phyloP scores from a whole-genome alignment of 2,797 vertebrate species.

The Helicolenus hilgendorfi region DNA sequence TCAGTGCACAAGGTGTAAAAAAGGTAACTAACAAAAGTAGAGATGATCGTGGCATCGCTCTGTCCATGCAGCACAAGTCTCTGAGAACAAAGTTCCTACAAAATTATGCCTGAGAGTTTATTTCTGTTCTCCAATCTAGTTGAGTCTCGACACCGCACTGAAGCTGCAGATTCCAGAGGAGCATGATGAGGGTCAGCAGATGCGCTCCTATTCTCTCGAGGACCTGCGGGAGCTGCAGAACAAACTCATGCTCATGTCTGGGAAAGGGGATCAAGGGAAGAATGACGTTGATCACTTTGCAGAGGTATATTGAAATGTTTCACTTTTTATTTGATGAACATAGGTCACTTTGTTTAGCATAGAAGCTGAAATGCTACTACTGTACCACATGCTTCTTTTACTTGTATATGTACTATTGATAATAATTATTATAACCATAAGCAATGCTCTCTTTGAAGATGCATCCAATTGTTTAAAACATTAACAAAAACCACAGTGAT shows the following conservation, averaged over 20 bases:
- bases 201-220: conserved; percentile 90
- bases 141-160: conserved; percentile 91
- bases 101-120: not conserved
- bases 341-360: not conserved
- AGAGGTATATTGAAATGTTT: conserved; percentile 88
- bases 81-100: not conserved
- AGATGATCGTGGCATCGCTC: not conserved
- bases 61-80: not conserved
- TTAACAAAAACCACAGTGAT: not conserved
- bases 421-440: not conserved
- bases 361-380: not conserved
- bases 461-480: not conserved
- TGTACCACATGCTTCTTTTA: not conserved
- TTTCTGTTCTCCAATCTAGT: conserved; percentile 79
- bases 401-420: not conserved
- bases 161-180: conserved; percentile 89
- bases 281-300: conserved; percentile 94
- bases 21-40: conserved; percentile 71
- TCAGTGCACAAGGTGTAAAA: conserved; percentile 84
- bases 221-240: conserved; percentile 96
- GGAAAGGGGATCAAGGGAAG: conserved; percentile 94
- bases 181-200: conserved; percentile 67
- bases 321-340: not conserved
- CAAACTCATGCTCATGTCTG: conserved; percentile 99
- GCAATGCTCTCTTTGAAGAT: not conserved